phyloP scores from a whole-genome alignment of 2,797 vertebrate species.

The Serranus cabrilla region DNA sequence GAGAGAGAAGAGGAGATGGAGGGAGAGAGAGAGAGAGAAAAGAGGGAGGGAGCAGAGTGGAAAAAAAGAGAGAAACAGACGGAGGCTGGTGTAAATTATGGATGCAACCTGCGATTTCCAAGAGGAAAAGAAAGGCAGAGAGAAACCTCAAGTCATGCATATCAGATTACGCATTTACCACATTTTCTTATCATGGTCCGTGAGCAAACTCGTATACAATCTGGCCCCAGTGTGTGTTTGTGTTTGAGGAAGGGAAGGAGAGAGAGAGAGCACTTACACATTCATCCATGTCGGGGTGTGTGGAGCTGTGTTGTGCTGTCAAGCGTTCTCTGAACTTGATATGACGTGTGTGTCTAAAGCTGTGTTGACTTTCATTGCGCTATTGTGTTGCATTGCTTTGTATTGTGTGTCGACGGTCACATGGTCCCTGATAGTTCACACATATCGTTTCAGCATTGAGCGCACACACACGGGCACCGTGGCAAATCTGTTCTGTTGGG shows the following conservation, averaged over 20 bases:
- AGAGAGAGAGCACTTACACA: constrained; percentile 59
- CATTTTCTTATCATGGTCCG: constrained; percentile 86
- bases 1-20: constrained; percentile 77
- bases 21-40: constrained; percentile 33
- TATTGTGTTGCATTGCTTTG: constrained; percentile 31
- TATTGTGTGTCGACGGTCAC: constrained; percentile 27
- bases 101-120: constrained; percentile 87
- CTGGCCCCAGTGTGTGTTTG: constrained; percentile 77
- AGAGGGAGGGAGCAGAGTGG: constrained; percentile 68
- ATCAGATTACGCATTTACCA: constrained; percentile 86
- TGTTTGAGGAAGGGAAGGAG: constrained; percentile 24
- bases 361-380: constrained; percentile 49
- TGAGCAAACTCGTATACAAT: constrained; percentile 83
- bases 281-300: constrained; percentile 69
- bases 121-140: constrained; percentile 84
- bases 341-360: constrained; percentile 53
- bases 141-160: constrained; percentile 88
- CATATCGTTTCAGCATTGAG: constrained; percentile 2
- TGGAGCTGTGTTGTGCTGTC: constrained; percentile 70
- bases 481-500: constrained; percentile 2
- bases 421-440: constrained; percentile 24
- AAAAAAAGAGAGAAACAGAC: constrained; percentile 80
- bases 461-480: neutral
- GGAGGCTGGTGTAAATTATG: constrained; percentile 86
- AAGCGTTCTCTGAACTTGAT: constrained; percentile 62